Evolutionary conservation across 2,113 vertebrate species (phyloP).

Genomic region (Chloebia gouldiae): DNA sequence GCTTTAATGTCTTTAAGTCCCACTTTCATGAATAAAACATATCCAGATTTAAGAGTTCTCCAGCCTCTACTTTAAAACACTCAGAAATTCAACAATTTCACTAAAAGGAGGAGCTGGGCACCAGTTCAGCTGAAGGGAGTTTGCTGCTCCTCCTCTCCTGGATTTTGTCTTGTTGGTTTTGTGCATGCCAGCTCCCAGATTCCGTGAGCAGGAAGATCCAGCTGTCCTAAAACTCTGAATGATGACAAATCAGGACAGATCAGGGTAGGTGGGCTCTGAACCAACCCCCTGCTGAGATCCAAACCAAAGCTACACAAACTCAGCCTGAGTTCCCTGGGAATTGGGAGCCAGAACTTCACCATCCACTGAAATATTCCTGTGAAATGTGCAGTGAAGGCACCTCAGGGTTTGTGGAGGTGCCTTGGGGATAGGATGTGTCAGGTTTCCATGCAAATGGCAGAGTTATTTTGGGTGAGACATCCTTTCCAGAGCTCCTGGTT

Average conservation of each 20-base stretch:
- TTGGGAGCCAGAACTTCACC: neutral
- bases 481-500: neutral
- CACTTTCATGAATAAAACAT: slow-evolving; percentile 46
- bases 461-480: neutral
- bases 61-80: neutral
- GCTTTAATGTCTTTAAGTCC: neutral
- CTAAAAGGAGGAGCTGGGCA: neutral
- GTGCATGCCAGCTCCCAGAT: neutral
- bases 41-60: neutral
- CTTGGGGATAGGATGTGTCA: neutral
- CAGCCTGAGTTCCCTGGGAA: neutral
- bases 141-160: neutral
- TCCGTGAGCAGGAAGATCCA: neutral
- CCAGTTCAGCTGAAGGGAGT: neutral
- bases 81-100: neutral
- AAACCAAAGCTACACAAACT: neutral
- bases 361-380: neutral
- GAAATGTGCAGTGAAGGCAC: neutral
- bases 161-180: neutral
- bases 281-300: neutral
- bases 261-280: neutral
- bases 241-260: neutral
- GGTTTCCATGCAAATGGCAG: neutral
- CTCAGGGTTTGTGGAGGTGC: neutral
- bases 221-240: neutral